These are phyloP conservation scores for Lepidothrix coronata DNA, from an alignment of 2,113 vertebrate species.

Conservation along the genomic window DNA sequence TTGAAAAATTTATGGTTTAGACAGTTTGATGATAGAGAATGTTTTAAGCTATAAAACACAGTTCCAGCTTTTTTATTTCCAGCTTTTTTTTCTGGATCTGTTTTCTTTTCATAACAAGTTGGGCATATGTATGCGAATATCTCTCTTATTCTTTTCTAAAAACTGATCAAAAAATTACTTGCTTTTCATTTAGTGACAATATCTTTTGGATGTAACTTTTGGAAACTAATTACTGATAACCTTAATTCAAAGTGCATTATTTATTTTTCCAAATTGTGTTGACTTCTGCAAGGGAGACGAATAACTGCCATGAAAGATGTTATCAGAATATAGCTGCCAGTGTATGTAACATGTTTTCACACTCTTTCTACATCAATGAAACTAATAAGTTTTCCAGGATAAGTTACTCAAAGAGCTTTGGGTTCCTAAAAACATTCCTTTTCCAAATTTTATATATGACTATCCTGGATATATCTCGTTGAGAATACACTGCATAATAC, in stretches of 20 bases:
- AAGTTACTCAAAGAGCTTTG: not conserved
- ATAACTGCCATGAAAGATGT: not conserved
- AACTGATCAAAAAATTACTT: not conserved
- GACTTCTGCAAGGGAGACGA: not conserved
- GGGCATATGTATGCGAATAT: not conserved
- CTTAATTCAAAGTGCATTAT: not conserved
- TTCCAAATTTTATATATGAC: not conserved
- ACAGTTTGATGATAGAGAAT: not conserved
- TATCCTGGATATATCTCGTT: not conserved
- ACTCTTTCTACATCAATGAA: not conserved
- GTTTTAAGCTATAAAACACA: not conserved
- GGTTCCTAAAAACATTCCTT: not conserved
- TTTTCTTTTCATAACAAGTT: not conserved
- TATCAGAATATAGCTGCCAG: not conserved
- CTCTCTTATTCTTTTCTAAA: not conserved
- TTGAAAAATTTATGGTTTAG: not conserved
- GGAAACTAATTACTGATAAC: not conserved
- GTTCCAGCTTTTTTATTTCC: not conserved
- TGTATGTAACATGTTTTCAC: accelerated
- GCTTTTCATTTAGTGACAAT: not conserved
- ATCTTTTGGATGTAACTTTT: not conserved
- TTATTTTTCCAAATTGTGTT: not conserved
- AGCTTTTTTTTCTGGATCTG: not conserved
- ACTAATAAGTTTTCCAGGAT: not conserved
- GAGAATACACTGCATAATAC: not conserved